Evolutionary conservation across 2,113 vertebrate genomes (phyloP).

Genomic region (human): GRCh38 chr15:43563001-43563500

Average conservation of each 20-base stretch:
- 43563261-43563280: not conserved
- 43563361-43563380: conserved; percentile 2
- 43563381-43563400: not conserved
- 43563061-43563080: conserved; percentile 10
- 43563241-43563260: not conserved
- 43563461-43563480: conserved; percentile 65
- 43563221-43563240: conserved; percentile 13
- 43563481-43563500: conserved; percentile 56
- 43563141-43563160: not conserved
- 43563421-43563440: conserved; percentile 41
- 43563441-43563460: conserved; percentile 62
- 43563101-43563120: not conserved
- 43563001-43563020: conserved; percentile 51
- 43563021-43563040: conserved; percentile 34
- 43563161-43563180: not conserved
- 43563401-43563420: conserved; percentile 43
- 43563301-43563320: not conserved
- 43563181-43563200: not conserved
- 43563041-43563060: conserved; percentile 49
- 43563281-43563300: conserved; percentile 11
- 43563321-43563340: not conserved
- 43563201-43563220: conserved; percentile 11
- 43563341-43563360: conserved; percentile 25
- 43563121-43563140: not conserved
- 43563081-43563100: conserved; percentile 26